phyloP scores from a whole-genome alignment of 2,797 vertebrate genomes.

The Sciurus vulgaris region DNA sequence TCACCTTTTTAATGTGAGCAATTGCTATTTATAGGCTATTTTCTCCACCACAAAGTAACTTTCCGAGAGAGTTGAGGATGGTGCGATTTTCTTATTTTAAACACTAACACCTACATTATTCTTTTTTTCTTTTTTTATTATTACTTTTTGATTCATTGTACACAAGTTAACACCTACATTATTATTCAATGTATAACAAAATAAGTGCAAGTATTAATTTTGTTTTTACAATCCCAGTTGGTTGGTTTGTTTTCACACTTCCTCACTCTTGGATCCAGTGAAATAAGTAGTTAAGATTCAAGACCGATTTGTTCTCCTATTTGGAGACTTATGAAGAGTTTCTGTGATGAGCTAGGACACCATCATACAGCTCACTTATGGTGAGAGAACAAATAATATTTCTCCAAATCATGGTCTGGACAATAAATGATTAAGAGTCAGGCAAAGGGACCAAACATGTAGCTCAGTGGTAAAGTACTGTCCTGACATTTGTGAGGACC shows the following conservation, averaged over 20 bases:
- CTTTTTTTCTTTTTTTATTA: neutral
- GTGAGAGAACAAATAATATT: neutral
- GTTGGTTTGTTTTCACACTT: neutral
- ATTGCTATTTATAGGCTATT: neutral
- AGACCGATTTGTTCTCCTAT: neutral
- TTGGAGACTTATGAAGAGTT: neutral
- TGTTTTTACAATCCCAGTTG: neutral
- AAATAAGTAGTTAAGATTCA: neutral
- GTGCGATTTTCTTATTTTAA: neutral
- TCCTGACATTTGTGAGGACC: no score
- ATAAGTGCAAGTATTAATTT: neutral
- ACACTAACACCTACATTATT: neutral
- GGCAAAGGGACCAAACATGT: neutral
- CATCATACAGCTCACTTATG: neutral
- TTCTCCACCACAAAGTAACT: neutral
- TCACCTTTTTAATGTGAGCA: neutral
- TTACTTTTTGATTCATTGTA: no score
- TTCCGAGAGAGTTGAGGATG: conserved; percentile 38
- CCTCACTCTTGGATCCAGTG: accelerated
- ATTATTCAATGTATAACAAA: neutral
- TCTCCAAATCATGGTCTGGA: neutral
- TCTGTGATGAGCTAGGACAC: neutral
- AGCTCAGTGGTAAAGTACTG: neutral
- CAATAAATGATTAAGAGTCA: neutral
- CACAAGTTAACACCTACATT: neutral